A percentile compares a stretch with the other conserved stretches of the same genome.
These are phyloP conservation scores for Pilophorus perplexus DNA, from an alignment of 2,888 invertebrate genomes.

Conservation along the genomic window DNA sequence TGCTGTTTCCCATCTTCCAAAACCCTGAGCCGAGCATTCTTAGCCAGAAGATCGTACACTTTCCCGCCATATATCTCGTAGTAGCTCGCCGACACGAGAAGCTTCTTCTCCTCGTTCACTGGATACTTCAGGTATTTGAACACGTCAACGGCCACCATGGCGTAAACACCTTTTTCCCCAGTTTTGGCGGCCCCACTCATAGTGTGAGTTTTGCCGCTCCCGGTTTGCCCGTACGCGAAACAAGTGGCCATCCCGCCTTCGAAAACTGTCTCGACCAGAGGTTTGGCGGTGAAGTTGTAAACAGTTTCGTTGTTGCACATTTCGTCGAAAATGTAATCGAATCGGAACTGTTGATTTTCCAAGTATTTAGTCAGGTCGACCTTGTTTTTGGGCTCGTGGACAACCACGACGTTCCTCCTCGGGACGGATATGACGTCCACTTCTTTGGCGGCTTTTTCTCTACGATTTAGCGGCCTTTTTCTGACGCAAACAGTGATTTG, in stretches of 20 bases:
- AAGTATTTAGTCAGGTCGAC: conserved; percentile 98
- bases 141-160: conserved; percentile 93
- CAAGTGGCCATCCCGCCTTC: conserved; percentile 99
- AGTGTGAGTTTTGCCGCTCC: conserved; percentile 93
- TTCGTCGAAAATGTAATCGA: conserved; percentile 99
- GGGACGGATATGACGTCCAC: conserved; percentile 97
- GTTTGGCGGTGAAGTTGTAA: conserved; percentile 97
- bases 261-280: conserved; percentile 94
- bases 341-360: conserved; percentile 96
- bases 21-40: conserved; percentile 90
- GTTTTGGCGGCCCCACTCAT: conserved; percentile 98
- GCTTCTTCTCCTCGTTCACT: conserved; percentile 55
- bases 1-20: conserved; percentile 97
- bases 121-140: conserved; percentile 68
- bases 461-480: conserved; percentile 93
- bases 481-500: conserved; percentile 98
- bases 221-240: conserved; percentile 99
- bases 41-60: conserved; percentile 82
- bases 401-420: conserved; percentile 85
- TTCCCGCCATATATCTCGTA: conserved; percentile 99
- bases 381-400: conserved; percentile 90
- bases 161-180: conserved; percentile 95
- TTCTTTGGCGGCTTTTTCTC: conserved; percentile 81
- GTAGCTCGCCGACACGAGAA: conserved; percentile 91
- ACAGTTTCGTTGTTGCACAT: conserved; percentile 91